phyloP scores from a whole-genome alignment of 2,113 vertebrate species.

The Antechinus flavipes region DNA sequence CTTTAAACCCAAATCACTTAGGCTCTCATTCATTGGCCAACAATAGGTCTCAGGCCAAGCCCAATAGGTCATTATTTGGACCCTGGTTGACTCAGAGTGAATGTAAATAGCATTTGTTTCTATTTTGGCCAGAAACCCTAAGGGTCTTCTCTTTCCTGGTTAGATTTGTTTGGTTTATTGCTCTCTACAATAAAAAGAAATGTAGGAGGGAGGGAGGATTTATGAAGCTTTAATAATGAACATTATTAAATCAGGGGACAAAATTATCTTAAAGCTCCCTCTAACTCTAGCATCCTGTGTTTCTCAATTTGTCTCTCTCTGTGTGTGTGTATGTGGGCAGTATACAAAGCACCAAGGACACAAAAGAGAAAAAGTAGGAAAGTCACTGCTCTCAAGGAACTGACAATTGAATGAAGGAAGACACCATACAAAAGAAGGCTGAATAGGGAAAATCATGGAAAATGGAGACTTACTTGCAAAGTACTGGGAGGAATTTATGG shows the following conservation, averaged over 20 bases:
- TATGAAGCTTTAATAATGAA: not conserved
- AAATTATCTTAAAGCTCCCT: too few relatives aligned
- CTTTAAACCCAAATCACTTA: too few relatives aligned
- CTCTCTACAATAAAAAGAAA: not conserved
- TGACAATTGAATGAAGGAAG: not conserved
- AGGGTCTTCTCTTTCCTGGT: too few relatives aligned
- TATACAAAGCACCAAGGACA: not conserved
- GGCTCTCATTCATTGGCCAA: too few relatives aligned
- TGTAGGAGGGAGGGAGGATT: not conserved
- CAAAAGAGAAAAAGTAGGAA: not conserved
- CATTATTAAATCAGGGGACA: too few relatives aligned
- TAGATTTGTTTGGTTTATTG: not conserved
- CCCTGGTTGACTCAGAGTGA: too few relatives aligned
- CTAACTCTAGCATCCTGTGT: too few relatives aligned
- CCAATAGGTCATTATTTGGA: too few relatives aligned
- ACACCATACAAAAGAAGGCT: not conserved
- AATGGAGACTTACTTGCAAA: not conserved
- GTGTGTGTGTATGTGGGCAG: not conserved
- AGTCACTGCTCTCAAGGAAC: not conserved
- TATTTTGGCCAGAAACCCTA: too few relatives aligned
- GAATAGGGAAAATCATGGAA: not conserved
- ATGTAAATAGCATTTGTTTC: too few relatives aligned
- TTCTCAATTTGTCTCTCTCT: too few relatives aligned
- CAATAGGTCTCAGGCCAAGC: too few relatives aligned
- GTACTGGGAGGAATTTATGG: not conserved